Percentiles rank a stretch among this genome's conserved stretches.
phyloP scores from a whole-genome alignment of 2,113 vertebrate species.

The Prinia subflava region DNA sequence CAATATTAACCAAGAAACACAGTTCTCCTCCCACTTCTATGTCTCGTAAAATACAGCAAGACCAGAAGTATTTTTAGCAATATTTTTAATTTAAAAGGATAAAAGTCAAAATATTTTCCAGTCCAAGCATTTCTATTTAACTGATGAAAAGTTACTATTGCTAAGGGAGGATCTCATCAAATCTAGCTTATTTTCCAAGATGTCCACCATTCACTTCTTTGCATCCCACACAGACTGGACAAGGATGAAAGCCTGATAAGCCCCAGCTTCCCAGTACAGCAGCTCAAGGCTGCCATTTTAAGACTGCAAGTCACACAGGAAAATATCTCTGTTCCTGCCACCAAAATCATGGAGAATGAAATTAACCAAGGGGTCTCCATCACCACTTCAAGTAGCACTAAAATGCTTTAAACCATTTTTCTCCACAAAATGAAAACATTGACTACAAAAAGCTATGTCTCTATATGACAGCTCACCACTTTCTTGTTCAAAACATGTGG shows the following conservation, averaged over 20 bases:
- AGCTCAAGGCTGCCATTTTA: background rate
- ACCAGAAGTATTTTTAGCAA: background rate
- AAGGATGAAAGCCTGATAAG: background rate
- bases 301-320: background rate
- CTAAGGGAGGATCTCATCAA: background rate
- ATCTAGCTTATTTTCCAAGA: background rate
- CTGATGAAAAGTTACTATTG: background rate
- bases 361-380: background rate
- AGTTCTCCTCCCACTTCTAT: background rate
- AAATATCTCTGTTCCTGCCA: background rate
- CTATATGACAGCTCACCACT: background rate
- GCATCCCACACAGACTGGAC: background rate
- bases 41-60: background rate
- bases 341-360: background rate
- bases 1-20: background rate
- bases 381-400: background rate
- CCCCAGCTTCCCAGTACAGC: background rate
- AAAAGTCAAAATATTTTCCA: background rate
- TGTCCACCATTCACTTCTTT: background rate
- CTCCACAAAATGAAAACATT: background rate
- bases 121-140: background rate
- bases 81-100: background rate
- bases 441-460: background rate
- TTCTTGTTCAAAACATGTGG: background rate
- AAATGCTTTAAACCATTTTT: background rate